These are phyloP conservation scores for Epinephelus moara DNA, from an alignment of 2,113 vertebrate genomes.

Conservation along the genomic window DNA sequence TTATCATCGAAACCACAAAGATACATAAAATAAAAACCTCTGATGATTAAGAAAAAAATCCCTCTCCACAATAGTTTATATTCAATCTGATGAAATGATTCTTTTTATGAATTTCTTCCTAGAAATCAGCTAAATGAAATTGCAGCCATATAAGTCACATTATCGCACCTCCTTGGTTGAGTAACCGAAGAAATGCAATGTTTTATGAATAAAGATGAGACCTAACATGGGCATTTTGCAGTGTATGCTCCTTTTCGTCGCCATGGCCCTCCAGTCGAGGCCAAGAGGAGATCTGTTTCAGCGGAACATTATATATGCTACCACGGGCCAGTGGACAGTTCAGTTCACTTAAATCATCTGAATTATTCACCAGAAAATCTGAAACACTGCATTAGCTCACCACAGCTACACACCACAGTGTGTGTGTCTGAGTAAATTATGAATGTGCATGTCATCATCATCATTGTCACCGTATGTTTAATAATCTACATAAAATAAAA, in stretches of 20 bases:
- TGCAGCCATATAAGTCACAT: neutral
- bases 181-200: neutral
- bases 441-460: conserved; percentile 12
- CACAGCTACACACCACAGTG: neutral
- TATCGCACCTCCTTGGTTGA: neutral
- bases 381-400: conserved; percentile 2
- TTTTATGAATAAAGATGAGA: conserved; percentile 34
- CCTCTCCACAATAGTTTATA: neutral
- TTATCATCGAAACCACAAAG: neutral
- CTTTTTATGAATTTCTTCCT: neutral
- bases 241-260: fast-evolving
- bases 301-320: conserved; percentile 27
- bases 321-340: conserved; percentile 27
- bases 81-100: neutral
- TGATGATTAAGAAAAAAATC: neutral
- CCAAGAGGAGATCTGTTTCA: conserved; percentile 45
- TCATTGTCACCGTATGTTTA: conserved; percentile 15
- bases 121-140: neutral
- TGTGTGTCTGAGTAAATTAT: neutral
- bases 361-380: conserved; percentile 60
- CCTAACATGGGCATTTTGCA: neutral
- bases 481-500: conserved; percentile 33
- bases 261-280: neutral
- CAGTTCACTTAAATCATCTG: conserved; percentile 44
- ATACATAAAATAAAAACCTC: neutral